phyloP scores from a whole-genome alignment of 1,140 invertebrate species.

The Sarcophaga bullata region DNA sequence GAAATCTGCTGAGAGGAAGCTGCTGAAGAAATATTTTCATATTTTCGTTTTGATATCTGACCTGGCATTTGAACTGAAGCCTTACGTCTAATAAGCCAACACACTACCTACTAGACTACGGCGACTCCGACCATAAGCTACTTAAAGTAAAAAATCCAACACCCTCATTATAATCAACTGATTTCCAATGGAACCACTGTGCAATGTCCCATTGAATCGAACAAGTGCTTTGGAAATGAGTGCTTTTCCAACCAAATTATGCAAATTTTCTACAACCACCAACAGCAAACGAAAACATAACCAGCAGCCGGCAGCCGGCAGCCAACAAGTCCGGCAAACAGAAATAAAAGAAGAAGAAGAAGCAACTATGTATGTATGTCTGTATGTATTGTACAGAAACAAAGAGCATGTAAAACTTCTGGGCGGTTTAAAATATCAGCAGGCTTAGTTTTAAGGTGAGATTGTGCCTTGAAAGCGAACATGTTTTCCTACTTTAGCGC shows the following conservation, averaged over 20 bases:
- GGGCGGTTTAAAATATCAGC: constrained; percentile 58
- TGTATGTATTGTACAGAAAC: not conserved
- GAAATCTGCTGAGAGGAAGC: too few relatives aligned
- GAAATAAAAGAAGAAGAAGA: not conserved
- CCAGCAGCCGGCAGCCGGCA: not conserved
- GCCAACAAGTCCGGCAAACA: not conserved
- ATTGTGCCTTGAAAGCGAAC: constrained; percentile 63
- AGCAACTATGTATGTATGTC: not conserved
- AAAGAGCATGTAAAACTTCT: constrained; percentile 50
- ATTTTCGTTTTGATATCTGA: too few relatives aligned
- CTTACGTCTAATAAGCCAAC: too few relatives aligned
- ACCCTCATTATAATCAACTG: too few relatives aligned
- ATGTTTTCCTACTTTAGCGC: constrained; percentile 63
- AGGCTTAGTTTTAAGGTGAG: constrained; percentile 60
- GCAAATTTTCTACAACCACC: constrained; percentile 25
- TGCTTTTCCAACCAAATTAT: constrained; percentile 2
- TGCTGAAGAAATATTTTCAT: too few relatives aligned
- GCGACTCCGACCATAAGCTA: too few relatives aligned
- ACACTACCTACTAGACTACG: too few relatives aligned
- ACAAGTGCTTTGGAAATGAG: constrained; percentile 28
- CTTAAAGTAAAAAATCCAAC: too few relatives aligned
- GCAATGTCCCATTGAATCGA: not conserved
- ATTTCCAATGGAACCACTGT: not conserved
- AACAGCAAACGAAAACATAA: not conserved
- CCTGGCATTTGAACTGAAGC: too few relatives aligned